Evolutionary conservation across 2,113 vertebrate species (phyloP).

Genomic region (Sialia sialis): DNA sequence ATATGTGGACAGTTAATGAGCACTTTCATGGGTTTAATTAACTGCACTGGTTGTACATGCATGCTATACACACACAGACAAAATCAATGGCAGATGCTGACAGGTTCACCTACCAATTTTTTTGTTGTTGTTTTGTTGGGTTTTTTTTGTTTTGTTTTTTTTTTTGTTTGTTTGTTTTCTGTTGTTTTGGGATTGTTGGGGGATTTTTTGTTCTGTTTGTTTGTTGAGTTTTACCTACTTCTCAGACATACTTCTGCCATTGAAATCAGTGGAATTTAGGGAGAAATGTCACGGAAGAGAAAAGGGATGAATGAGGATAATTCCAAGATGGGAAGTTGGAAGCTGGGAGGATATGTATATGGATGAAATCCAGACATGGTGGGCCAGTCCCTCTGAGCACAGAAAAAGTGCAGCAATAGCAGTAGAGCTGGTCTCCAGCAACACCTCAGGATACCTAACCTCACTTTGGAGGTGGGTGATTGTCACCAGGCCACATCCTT

Average conservation of each 20-base stretch:
- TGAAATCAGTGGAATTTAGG: not conserved
- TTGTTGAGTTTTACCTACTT: not conserved
- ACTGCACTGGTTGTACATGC: not conserved
- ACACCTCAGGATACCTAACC: not conserved
- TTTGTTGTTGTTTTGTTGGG: not conserved
- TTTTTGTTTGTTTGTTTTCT: not conserved
- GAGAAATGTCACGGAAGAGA: not conserved
- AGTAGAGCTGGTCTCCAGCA: not conserved
- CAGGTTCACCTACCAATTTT: not conserved
- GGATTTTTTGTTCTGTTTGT: not conserved
- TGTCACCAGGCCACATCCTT: not conserved
- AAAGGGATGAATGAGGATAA: not conserved
- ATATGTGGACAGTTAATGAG: not conserved
- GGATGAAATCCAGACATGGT: not conserved
- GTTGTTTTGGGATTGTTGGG: too few relatives aligned
- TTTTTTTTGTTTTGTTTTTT: not conserved
- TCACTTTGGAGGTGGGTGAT: not conserved
- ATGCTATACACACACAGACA: not conserved
- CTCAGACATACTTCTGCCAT: not conserved
- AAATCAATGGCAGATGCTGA: not conserved
- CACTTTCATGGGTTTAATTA: not conserved
- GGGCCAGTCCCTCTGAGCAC: rapidly evolving
- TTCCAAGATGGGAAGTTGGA: not conserved
- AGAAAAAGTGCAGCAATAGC: not conserved
- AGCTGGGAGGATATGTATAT: not conserved